Conservation (phyloP, 53 echinoderm and acorn worm species). For the Astropecten irregularis region DNA sequence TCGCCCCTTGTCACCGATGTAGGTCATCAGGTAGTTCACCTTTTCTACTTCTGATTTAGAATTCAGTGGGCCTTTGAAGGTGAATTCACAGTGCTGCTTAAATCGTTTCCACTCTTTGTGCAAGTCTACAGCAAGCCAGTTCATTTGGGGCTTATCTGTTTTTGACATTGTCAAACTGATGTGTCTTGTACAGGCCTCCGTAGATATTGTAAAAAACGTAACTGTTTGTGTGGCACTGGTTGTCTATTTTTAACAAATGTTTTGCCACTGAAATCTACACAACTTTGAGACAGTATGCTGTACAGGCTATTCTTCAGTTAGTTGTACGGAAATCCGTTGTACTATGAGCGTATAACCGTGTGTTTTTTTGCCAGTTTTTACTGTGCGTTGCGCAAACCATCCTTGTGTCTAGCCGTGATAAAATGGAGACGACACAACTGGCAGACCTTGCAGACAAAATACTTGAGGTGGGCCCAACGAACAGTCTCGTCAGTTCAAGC, state of each 20-base stretch:
- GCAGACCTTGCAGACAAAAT: no score
- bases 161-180: neutral
- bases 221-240: neutral
- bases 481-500: no score
- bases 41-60: slow-evolving; percentile 64
- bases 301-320: no score
- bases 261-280: neutral
- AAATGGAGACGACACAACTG: neutral
- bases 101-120: slow-evolving; percentile 61
- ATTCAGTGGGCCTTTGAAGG: slow-evolving; percentile 60
- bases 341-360: no score
- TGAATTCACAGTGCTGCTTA: slow-evolving; percentile 64
- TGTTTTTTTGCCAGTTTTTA: no score
- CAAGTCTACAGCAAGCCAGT: slow-evolving; percentile 12
- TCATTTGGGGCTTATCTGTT: slow-evolving; percentile 18
- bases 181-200: slow-evolving; percentile 7
- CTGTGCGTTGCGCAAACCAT: slow-evolving; percentile 29
- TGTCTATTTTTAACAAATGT: neutral
- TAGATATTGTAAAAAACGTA: neutral
- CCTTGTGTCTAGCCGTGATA: slow-evolving; percentile 26
- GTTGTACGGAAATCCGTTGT: slow-evolving; percentile 6
- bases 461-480: no score
- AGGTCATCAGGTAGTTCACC: slow-evolving; percentile 76
- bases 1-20: slow-evolving; percentile 69
- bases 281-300: no score